Evolutionary conservation across 2,888 invertebrate species (phyloP), one percentile per base, ranked within the genome.

Genomic region (Pemphredon lugubris): DNA sequence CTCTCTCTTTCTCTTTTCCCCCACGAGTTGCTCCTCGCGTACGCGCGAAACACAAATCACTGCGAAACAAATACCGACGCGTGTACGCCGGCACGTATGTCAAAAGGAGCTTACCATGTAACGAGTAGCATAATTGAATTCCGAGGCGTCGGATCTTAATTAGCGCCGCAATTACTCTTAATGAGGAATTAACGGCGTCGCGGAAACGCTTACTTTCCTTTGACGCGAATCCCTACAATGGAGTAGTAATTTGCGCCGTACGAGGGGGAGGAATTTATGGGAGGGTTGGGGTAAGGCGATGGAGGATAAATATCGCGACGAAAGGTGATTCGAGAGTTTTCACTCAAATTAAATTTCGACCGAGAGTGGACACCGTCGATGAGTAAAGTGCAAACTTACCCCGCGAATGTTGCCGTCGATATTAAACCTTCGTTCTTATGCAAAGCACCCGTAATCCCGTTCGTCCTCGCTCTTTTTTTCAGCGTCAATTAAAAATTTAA

Each of bases 401-500:
- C n/a, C n/a, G n/a, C n/a, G n/a, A n/a, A n/a, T n/a, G n/a, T n/a
- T n/a, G n/a, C n/a, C n/a, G n/a, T n/a, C n/a, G n/a, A 2, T 2
- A 60, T 45, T 37, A 40, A 53, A 53, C 37, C 57, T 44, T 66
- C 44, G 7, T 21, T 63, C n/a, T 42, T 26, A 45, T 26, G 59
- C 50, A 71, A 74, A 67, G n/a, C 14, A 45, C 40, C 20, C 26
- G 3, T 5, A 34, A 16, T 47, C 48, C 48, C 13, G 54, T 53
- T 4, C 45, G 30, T 30, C 30, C 44, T 40, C 16, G 54, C 23
- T 47, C 48, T 30, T 18, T 53, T 64, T 47, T 47, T 14, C 26
- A 34, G 63, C 47, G 40, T 68, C 75, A 68, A 76, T 76, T 72
- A 72, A 74, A 71, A 77, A 67, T 77, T 74, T 76, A 74, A 77